Conservation (phyloP, 2,113 vertebrate genomes). For the Bubo bubo region DNA sequence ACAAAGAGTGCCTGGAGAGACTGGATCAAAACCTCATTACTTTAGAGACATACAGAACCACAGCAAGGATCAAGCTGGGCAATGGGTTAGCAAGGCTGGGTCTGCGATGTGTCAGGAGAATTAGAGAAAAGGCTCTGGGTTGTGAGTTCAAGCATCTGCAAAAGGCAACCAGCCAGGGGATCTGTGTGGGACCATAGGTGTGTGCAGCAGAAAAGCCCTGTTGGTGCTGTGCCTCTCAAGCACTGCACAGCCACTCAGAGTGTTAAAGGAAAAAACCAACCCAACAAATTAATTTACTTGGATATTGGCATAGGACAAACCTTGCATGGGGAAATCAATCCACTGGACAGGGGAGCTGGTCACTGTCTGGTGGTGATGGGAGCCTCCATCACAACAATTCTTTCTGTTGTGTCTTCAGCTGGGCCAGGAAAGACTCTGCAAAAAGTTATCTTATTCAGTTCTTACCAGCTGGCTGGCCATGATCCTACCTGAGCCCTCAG, state of each 20-base stretch:
- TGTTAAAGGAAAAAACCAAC: background rate
- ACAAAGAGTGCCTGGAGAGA: background rate
- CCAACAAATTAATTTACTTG: background rate
- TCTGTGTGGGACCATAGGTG: background rate
- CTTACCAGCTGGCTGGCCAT: background rate
- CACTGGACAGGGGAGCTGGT: background rate
- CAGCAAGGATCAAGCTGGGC: background rate
- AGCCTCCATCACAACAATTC: background rate
- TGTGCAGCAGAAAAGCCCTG: background rate
- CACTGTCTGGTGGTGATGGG: background rate
- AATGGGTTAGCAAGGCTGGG: background rate
- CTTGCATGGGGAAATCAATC: fast-evolving
- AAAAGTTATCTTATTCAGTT: background rate
- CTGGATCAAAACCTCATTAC: background rate
- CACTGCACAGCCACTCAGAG: background rate
- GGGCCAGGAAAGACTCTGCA: background rate
- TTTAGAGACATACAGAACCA: background rate
- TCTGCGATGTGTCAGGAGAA: background rate
- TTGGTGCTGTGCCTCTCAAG: background rate
- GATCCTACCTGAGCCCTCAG: background rate
- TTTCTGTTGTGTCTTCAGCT: background rate
- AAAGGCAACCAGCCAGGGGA: background rate
- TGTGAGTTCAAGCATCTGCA: background rate
- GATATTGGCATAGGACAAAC: background rate
- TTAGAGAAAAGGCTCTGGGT: background rate